These are phyloP conservation scores for Natrix natrix DNA, from an alignment of 2,797 vertebrate species.

Conservation along the genomic window DNA sequence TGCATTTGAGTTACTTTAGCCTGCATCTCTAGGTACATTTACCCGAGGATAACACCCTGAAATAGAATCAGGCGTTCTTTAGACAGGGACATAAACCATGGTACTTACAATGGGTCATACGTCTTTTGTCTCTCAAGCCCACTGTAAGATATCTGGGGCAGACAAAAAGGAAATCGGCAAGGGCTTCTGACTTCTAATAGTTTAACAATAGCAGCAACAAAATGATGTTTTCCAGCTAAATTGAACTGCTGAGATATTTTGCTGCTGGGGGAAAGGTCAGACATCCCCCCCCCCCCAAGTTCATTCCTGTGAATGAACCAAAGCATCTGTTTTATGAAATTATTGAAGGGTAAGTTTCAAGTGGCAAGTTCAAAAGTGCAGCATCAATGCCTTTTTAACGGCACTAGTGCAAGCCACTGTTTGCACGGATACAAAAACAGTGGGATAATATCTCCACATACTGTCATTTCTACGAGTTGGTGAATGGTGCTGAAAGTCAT, in stretches of 20 bases:
- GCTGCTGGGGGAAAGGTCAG: not conserved
- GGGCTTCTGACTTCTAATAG: not conserved
- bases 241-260: not conserved
- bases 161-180: not conserved
- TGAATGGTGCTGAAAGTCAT: constrained; percentile 27
- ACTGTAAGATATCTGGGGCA: not conserved
- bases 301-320: not conserved
- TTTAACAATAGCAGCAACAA: not conserved
- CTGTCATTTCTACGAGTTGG: constrained; percentile 5
- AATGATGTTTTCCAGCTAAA: not conserved
- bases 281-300: not conserved
- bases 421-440: not conserved
- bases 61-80: not conserved
- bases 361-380: not conserved
- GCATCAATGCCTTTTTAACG: not conserved
- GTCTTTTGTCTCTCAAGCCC: not conserved
- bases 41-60: not conserved
- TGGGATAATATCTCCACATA: not conserved
- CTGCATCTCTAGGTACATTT: not conserved
- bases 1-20: not conserved
- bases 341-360: not conserved
- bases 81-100: not conserved
- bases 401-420: not conserved
- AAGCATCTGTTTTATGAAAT: not conserved
- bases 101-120: not conserved